These are phyloP conservation scores for Leptothorax acervorum DNA, from an alignment of 2,888 invertebrate species.

Conservation along the genomic window DNA sequence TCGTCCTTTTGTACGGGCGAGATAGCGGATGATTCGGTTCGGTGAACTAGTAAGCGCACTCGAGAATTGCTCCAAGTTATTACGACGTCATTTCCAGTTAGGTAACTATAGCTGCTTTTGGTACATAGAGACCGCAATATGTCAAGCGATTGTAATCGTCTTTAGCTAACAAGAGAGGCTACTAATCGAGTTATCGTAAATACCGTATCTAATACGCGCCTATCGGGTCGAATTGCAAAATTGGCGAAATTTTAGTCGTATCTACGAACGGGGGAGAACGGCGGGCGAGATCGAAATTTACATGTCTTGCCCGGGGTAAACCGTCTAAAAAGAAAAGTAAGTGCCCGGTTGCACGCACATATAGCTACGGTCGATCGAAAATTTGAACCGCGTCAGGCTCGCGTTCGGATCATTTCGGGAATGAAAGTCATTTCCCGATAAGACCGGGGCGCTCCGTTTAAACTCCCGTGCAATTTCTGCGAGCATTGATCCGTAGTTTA, in stretches of 20 bases:
- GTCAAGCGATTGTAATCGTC: conserved; percentile 50
- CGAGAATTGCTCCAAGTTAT: conserved; percentile 48
- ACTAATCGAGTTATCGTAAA: conserved; percentile 41
- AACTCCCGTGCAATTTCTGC: conserved; percentile 70
- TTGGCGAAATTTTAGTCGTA: background rate
- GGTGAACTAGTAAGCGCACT: conserved; percentile 51
- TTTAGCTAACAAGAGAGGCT: conserved; percentile 29
- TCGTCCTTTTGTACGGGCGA: conserved; percentile 22
- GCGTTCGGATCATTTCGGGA: conserved; percentile 63
- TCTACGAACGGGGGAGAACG: background rate
- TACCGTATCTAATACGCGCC: conserved; percentile 9
- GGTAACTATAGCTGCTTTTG: conserved; percentile 34
- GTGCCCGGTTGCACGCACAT: background rate
- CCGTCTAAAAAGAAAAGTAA: background rate
- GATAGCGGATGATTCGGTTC: conserved; percentile 49
- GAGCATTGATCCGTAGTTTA: conserved; percentile 74
- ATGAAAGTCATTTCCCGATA: conserved; percentile 72
- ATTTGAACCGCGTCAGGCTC: conserved; percentile 49
- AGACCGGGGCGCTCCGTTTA: conserved; percentile 67
- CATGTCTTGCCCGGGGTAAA: background rate
- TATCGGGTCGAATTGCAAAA: conserved; percentile 4
- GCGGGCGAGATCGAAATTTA: conserved; percentile 10
- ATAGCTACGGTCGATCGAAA: conserved; percentile 60
- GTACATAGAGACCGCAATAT: conserved; percentile 35
- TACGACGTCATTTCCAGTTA: conserved; percentile 55